A percentile compares a stretch with the other conserved stretches of the same genome.
Conservation (phyloP, 1,140 invertebrate genomes). For the Sarcophaga peregrina region DNA sequence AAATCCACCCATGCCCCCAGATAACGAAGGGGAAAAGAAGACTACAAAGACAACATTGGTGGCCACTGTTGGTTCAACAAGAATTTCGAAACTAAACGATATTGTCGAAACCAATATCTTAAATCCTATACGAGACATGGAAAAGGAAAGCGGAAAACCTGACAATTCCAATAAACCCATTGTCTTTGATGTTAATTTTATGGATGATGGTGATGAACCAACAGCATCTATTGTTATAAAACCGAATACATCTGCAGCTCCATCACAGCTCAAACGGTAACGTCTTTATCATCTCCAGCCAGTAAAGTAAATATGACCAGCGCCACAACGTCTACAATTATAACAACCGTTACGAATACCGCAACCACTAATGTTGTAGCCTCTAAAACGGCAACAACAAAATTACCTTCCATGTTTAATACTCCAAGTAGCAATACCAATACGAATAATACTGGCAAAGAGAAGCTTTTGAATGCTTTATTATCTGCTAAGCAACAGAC, state of each 20-base stretch:
- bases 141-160: neutral
- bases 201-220: constrained; percentile 34
- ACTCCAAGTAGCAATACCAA: too few relatives aligned
- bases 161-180: neutral
- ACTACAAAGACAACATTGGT: neutral
- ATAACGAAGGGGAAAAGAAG: neutral
- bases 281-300: too few relatives aligned
- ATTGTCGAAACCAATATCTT: neutral
- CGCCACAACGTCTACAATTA: neutral
- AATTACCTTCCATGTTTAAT: too few relatives aligned
- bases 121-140: neutral
- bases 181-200: constrained; percentile 40
- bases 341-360: neutral
- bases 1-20: neutral
- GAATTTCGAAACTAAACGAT: neutral
- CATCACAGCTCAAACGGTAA: too few relatives aligned
- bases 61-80: neutral
- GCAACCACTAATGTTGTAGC: too few relatives aligned
- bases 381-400: too few relatives aligned
- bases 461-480: neutral
- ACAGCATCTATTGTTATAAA: constrained; percentile 33
- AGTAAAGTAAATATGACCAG: too few relatives aligned
- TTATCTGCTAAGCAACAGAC: neutral
- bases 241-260: constrained; percentile 10
- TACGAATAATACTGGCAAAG: neutral